Conservation (phyloP, 1,140 invertebrate species). For the Bombus difficillimus region DNA sequence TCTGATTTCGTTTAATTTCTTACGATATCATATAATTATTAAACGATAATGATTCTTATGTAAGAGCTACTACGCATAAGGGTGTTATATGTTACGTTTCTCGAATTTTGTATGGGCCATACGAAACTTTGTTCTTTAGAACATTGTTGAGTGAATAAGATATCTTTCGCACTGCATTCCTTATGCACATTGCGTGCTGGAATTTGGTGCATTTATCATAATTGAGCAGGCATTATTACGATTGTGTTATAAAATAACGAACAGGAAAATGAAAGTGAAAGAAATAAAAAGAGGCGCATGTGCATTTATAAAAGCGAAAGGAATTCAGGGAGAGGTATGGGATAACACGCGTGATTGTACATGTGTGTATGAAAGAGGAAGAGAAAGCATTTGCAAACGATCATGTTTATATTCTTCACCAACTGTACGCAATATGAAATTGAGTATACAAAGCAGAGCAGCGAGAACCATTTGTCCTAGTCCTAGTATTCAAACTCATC, state of each 20-base stretch:
- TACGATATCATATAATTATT: neutral
- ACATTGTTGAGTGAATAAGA: neutral
- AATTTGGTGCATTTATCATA: conserved; percentile 12
- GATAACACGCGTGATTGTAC: conserved; percentile 1
- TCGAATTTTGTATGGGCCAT: neutral
- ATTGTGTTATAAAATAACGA: conserved; percentile 24
- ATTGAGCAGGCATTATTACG: neutral
- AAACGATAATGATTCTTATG: neutral
- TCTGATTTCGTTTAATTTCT: neutral
- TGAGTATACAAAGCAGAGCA: conserved; percentile 68
- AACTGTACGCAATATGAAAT: conserved; percentile 67
- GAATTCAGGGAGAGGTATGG: too few relatives aligned
- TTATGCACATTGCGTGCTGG: neutral
- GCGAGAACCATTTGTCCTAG: conserved; percentile 72
- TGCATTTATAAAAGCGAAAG: neutral
- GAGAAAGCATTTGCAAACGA: conserved; percentile 43
- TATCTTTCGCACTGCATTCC: conserved; percentile 6
- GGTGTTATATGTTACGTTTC: neutral
- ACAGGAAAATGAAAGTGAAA: neutral
- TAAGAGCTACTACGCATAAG: neutral
- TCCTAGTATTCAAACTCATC: conserved; percentile 73
- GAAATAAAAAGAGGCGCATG: neutral
- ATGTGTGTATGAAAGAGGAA: neutral
- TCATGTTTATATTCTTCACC: conserved; percentile 61
- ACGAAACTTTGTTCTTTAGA: too few relatives aligned